Percentiles rank a stretch among this genome's conserved stretches.
Evolutionary conservation across 2,888 invertebrate species (phyloP).

Genomic region (Aleiodes testaceus): DNA sequence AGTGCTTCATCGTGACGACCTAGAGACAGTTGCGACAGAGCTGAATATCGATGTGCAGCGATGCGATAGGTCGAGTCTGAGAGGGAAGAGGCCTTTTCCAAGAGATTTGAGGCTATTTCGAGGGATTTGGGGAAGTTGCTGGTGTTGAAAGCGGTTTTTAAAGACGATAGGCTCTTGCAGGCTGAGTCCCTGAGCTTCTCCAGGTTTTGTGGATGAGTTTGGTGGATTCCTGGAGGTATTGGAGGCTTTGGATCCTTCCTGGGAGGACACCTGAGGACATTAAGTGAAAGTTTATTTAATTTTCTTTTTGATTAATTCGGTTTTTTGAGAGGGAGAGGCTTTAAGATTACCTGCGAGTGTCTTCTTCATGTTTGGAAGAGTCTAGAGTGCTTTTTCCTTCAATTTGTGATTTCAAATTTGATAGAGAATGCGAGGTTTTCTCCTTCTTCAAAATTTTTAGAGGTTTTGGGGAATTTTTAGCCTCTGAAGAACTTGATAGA

Average conservation of each 20-base stretch:
- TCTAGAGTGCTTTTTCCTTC: no score
- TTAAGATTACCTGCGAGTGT: not conserved
- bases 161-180: constrained; percentile 48
- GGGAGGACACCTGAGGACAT: no score
- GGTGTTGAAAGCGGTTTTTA: constrained; percentile 54
- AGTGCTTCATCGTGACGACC: constrained; percentile 64
- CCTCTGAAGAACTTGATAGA: constrained; percentile 49
- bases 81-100: constrained; percentile 43
- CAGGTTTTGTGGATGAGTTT: constrained; percentile 47
- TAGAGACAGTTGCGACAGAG: constrained; percentile 57
- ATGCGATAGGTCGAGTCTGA: constrained; percentile 54
- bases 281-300: no score
- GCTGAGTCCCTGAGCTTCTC: constrained; percentile 52
- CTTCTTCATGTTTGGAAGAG: no score
- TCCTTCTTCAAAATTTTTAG: constrained; percentile 48
- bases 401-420: no score
- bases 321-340: not conserved
- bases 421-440: not conserved
- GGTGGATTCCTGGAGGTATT: not conserved
- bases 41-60: constrained; percentile 57
- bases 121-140: constrained; percentile 53
- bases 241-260: no score
- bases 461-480: constrained; percentile 55
- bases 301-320: constrained; percentile 14
- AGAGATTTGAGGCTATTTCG: constrained; percentile 56